Conservation (phyloP, 2,888 invertebrate genomes). For the Toxonevra muliebris region DNA sequence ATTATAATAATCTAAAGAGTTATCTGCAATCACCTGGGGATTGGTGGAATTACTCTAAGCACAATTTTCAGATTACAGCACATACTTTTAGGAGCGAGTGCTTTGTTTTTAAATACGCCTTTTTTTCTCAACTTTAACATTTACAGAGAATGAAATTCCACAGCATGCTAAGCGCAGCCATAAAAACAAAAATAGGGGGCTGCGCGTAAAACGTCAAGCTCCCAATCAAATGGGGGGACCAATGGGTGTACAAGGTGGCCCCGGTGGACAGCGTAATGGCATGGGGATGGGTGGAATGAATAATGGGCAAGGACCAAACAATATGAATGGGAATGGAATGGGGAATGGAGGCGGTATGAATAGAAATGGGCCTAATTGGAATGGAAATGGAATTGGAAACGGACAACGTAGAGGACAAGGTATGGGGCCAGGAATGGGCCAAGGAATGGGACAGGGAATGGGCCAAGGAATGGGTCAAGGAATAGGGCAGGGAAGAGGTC, state of each 20-base stretch:
- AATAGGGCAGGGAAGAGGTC: conserved; percentile 3
- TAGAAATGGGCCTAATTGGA: too few relatives aligned
- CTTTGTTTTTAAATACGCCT: neutral
- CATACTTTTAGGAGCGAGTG: too few relatives aligned
- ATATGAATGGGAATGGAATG: neutral
- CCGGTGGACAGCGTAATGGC: too few relatives aligned
- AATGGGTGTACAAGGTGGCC: too few relatives aligned
- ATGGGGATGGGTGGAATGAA: too few relatives aligned
- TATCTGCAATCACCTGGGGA: too few relatives aligned
- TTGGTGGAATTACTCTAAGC: too few relatives aligned
- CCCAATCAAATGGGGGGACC: too few relatives aligned
- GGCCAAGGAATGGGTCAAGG: neutral
- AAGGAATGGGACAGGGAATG: conserved; percentile 5
- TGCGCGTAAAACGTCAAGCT: neutral
- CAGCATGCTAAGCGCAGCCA: neutral
- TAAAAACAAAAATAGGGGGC: neutral
- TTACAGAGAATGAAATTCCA: conserved; percentile 23
- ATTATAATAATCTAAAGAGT: too few relatives aligned
- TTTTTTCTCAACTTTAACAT: neutral
- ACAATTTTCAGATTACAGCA: too few relatives aligned
- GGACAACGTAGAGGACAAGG: neutral
- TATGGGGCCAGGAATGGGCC: neutral
- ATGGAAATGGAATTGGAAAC: conserved; percentile 8
- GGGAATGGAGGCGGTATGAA: neutral
- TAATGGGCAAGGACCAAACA: too few relatives aligned